Evolutionary conservation across 2,797 vertebrate species (phyloP).

Genomic region (Austrolebias charrua): DNA sequence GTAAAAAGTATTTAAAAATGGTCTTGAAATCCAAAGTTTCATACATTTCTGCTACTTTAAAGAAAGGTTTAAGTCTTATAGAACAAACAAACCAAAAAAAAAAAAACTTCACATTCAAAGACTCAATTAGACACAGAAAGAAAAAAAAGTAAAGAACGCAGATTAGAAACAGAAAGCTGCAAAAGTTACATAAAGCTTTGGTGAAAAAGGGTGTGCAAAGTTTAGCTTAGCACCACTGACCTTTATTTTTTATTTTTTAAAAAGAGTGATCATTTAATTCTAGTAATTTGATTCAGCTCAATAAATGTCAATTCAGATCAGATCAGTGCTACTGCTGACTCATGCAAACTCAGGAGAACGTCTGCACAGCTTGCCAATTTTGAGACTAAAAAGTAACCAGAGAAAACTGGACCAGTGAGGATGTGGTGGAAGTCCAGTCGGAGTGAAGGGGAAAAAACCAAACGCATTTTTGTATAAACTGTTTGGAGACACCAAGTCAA

Average conservation of each 20-base stretch:
- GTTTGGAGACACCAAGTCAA: conserved; percentile 79
- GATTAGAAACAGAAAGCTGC: conserved; percentile 65
- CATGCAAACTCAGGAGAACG: conserved; percentile 69
- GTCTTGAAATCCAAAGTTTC: conserved; percentile 15
- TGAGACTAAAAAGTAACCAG: conserved; percentile 63
- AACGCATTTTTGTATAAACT: conserved; percentile 62
- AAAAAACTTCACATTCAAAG: neutral
- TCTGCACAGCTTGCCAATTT: conserved; percentile 64
- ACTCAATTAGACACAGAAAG: conserved; percentile 59
- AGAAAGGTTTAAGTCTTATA: conserved; percentile 2
- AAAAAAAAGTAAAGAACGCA: conserved; percentile 53
- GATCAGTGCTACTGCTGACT: conserved; percentile 64
- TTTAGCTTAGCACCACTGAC: conserved; percentile 71
- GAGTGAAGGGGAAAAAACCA: conserved; percentile 30
- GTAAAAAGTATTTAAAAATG: neutral
- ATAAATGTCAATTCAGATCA: conserved; percentile 35
- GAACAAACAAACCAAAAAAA: neutral
- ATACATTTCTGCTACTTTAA: conserved; percentile 12
- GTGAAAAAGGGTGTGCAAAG: conserved; percentile 61
- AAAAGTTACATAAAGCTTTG: conserved; percentile 63
- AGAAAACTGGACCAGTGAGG: conserved; percentile 56
- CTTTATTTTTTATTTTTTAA: conserved; percentile 19
- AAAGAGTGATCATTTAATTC: conserved; percentile 40
- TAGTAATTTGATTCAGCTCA: conserved; percentile 26
- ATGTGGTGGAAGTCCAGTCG: conserved; percentile 65